These are phyloP conservation scores for Hirundo rustica DNA, from an alignment of 2,797 vertebrate genomes.

Conservation along the genomic window DNA sequence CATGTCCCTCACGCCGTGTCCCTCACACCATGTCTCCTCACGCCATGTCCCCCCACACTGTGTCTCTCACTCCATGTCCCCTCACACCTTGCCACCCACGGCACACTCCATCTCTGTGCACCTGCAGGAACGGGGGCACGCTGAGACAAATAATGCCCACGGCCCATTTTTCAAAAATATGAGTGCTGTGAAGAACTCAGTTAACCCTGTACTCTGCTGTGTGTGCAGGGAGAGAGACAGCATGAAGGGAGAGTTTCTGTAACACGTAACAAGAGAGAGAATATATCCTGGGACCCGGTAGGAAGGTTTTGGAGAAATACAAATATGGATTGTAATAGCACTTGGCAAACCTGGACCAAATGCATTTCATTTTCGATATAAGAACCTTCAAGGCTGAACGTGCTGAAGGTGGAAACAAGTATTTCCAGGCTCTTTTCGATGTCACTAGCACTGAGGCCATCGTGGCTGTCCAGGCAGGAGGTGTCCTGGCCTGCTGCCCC, in stretches of 20 bases:
- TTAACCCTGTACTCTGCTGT: background rate
- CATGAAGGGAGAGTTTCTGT: background rate
- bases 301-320: background rate
- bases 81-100: background rate
- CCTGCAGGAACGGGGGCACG: fast-evolving
- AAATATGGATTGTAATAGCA: background rate
- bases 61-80: no score
- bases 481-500: background rate
- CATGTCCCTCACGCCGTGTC: no score
- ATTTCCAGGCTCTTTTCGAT: background rate
- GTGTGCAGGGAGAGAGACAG: fast-evolving
- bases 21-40: no score
- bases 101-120: fast-evolving
- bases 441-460: background rate
- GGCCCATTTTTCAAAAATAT: background rate
- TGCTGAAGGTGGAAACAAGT: background rate
- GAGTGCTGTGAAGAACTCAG: background rate
- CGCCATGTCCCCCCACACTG: no score
- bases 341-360: background rate
- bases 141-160: background rate
- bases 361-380: background rate
- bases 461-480: background rate
- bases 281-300: background rate
- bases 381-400: background rate
- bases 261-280: fast-evolving